Conservation (phyloP, 2,113 vertebrate species). For the Carassius auratus region DNA sequence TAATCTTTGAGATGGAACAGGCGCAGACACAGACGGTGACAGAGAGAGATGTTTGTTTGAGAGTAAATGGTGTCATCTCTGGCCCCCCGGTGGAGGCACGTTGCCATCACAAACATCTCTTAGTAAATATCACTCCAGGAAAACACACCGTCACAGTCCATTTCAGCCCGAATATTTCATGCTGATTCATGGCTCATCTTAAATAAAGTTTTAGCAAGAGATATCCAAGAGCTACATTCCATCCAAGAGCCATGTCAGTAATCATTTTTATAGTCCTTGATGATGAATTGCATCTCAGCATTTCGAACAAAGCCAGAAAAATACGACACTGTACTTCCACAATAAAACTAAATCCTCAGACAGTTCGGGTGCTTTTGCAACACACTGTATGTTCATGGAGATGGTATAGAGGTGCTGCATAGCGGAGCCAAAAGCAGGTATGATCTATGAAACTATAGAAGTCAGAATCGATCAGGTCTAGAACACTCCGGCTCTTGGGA, state of each 20-base stretch:
- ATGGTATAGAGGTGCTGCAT: conserved; percentile 1
- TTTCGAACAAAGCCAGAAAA: conserved; percentile 29
- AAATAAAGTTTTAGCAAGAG: conserved; percentile 20
- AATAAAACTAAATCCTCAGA: not conserved
- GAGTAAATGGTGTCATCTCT: conserved; percentile 24
- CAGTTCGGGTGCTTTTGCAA: too few relatives aligned
- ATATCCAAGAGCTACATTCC: conserved; percentile 45
- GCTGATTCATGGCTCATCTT: conserved; percentile 45
- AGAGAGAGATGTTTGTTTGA: conserved; percentile 43
- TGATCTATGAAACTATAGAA: conserved; percentile 48
- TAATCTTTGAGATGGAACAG: conserved; percentile 19
- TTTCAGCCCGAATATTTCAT: conserved; percentile 26
- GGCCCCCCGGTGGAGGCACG: conserved; percentile 66
- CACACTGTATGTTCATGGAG: too few relatives aligned
- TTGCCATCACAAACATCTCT: conserved; percentile 54
- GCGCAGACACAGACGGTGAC: conserved; percentile 21
- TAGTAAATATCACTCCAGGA: conserved; percentile 35
- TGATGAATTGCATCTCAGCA: conserved; percentile 24
- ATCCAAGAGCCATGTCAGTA: conserved; percentile 1
- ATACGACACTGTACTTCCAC: conserved; percentile 1
- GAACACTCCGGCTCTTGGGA: conserved; percentile 36
- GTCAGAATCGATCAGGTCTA: conserved; percentile 46
- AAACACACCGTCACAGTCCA: conserved; percentile 28
- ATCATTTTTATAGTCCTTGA: conserved; percentile 29
- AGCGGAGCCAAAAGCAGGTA: not conserved